Conservation (phyloP, 30 jellyfish, hydroid and myxozoan species). For the Nemopilema nomurai region DNA sequence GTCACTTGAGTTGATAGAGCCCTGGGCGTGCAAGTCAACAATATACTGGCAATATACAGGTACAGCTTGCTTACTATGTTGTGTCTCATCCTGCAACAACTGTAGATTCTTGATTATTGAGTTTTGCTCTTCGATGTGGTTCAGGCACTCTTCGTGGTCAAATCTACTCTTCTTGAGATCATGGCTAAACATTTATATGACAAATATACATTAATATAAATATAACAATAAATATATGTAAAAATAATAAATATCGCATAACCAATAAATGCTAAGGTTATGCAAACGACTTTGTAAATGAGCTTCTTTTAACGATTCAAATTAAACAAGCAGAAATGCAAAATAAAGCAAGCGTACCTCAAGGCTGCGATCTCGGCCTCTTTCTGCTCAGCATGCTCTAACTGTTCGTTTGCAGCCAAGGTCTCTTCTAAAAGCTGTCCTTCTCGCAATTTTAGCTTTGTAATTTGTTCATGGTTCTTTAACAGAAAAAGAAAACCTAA, state of each 20-base stretch:
- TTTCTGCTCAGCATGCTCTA: constrained; percentile 36
- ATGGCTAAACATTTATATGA: neutral
- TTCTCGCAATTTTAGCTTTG: constrained; percentile 44
- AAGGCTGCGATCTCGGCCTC: constrained; percentile 63
- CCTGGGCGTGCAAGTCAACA: too few species aligned
- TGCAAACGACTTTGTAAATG: too few species aligned
- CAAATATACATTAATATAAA: neutral
- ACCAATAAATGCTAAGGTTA: too few species aligned
- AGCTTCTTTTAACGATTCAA: neutral
- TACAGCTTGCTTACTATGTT: constrained; percentile 53
- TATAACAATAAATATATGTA: too few species aligned
- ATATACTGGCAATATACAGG: too few species aligned
- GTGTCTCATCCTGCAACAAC: constrained; percentile 85
- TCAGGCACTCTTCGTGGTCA: constrained; percentile 47
- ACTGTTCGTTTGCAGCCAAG: constrained; percentile 39
- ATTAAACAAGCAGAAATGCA: neutral
- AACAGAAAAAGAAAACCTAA: neutral
- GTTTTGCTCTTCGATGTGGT: constrained; percentile 79
- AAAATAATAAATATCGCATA: too few species aligned
- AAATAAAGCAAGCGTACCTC: constrained; percentile 45
- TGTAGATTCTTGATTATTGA: constrained; percentile 66
- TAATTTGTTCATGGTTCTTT: constrained; percentile 43
- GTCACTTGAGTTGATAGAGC: too few species aligned
- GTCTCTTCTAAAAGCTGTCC: constrained; percentile 50
- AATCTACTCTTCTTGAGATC: constrained; percentile 10